phyloP scores from a whole-genome alignment of 2,888 invertebrate genomes.

The Escarpia spicata region DNA sequence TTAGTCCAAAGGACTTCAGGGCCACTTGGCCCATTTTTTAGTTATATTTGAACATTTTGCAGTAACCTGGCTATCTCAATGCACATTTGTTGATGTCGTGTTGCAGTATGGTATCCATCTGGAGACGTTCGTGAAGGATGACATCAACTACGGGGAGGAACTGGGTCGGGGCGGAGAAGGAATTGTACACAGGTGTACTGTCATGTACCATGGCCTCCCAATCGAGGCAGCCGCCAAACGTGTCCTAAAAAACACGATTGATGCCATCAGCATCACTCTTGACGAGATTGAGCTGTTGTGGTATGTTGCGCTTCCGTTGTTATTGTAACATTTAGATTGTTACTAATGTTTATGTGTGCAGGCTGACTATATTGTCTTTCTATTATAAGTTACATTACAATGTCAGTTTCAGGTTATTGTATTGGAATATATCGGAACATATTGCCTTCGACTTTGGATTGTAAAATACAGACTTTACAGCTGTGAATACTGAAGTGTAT shows the following conservation, averaged over 20 bases:
- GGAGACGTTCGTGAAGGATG: constrained; percentile 42
- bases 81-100: neutral
- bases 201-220: constrained; percentile 40
- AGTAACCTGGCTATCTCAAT: neutral
- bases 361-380: too few relatives aligned
- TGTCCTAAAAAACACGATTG: constrained; percentile 40
- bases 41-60: neutral
- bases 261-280: constrained; percentile 41
- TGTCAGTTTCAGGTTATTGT: too few relatives aligned
- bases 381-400: too few relatives aligned
- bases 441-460: too few relatives aligned
- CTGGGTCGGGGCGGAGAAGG: constrained; percentile 44
- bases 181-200: constrained; percentile 40
- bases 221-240: constrained; percentile 45
- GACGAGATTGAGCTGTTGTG: constrained; percentile 45
- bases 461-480: too few relatives aligned
- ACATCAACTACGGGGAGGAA: constrained; percentile 42
- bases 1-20: too few relatives aligned
- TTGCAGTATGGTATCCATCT: constrained; percentile 39
- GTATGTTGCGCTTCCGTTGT: constrained; percentile 32
- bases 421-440: too few relatives aligned
- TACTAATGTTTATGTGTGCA: neutral
- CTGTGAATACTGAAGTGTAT: too few relatives aligned
- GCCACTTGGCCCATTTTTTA: neutral
- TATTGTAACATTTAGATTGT: neutral